phyloP scores from a whole-genome alignment of 2,797 vertebrate genomes.

The Anisognathus igniventris region DNA sequence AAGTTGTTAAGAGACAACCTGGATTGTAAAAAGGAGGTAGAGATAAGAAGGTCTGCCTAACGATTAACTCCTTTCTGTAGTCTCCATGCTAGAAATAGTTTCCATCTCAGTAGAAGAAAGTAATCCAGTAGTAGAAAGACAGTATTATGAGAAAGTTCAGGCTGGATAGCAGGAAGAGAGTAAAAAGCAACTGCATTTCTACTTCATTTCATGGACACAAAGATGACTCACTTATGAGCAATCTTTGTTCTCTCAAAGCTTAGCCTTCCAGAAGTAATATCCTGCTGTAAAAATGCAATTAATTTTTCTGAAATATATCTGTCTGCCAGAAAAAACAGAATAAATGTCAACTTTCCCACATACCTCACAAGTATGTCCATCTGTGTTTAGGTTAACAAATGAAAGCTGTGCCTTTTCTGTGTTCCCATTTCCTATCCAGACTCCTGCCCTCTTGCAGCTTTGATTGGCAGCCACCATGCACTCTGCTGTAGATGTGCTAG shows the following conservation, averaged over 20 bases:
- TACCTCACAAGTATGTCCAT: conserved; percentile 80
- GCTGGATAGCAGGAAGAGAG: background rate
- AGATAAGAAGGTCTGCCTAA: background rate
- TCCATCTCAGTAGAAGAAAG: background rate
- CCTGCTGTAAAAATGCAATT: background rate
- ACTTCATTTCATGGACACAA: background rate
- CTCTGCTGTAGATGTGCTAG: conserved; percentile 74
- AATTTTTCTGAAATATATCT: background rate
- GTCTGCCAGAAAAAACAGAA: background rate
- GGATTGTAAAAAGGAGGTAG: background rate
- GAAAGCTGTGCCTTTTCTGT: conserved; percentile 80
- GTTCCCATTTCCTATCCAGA: conserved; percentile 89
- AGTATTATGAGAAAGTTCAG: background rate
- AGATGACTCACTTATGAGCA: background rate
- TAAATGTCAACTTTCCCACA: background rate
- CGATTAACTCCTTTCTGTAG: background rate
- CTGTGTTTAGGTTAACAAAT: conserved; percentile 79
- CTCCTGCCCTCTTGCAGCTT: conserved; percentile 55
- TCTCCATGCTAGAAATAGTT: background rate
- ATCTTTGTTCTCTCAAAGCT: background rate
- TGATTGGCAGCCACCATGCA: conserved; percentile 78
- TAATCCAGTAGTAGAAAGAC: background rate
- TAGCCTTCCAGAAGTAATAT: background rate
- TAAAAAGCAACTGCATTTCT: background rate
- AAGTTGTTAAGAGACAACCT: background rate